Base-by-base conservation (phyloP, 2,113 vertebrate genomes). In the Percina caprodes region DNA sequence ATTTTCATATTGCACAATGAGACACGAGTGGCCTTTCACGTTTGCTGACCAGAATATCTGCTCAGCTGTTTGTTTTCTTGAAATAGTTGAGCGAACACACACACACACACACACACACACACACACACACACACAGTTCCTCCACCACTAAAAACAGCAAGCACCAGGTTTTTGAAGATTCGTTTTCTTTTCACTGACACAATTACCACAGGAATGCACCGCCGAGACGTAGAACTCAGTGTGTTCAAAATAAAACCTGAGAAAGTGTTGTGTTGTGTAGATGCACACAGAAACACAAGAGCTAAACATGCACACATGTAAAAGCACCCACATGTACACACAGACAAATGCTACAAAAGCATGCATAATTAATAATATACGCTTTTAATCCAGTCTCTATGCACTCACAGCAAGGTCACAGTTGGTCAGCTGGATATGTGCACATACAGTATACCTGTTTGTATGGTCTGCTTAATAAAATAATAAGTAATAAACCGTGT, bases 151-250 rank as follows among this genome's bases (percentile, higher is more conserved):
- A 61, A 85, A 63, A 58, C 82, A 69, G 35, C 54, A 62, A 68
- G 76, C 81, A 63, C 15, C 68, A 59, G 71, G 52, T 59, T 86
- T 87, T 48, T 85, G 74, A 86, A 84, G 76, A 63, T 12, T 39
- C 88, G 82, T 90, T 88, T 89, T 80, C 78, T 63, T 86, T 86
- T 85, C 65, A 58, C 84, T 83, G 86, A 83, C 78, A 77, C 55
- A 77, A 63, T 77, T 79, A 24, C 83, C 92, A 39, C 85, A 89
- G 86, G 88, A 92, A 90, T 88, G 83, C 60, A 52, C 35, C 2
- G 54, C 61, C 15, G 70, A 69, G 68, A 74, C 58, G 15, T 56
- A 70, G 67, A 88, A 80, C 80, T 87, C 88, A 79, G 51, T n/a
- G 51, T 69, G 79, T 87, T 85, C 55, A 39, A 55, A 67, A 70